Evolutionary conservation across 2,797 vertebrate species (phyloP).

Genomic region (Salmo trutta): DNA sequence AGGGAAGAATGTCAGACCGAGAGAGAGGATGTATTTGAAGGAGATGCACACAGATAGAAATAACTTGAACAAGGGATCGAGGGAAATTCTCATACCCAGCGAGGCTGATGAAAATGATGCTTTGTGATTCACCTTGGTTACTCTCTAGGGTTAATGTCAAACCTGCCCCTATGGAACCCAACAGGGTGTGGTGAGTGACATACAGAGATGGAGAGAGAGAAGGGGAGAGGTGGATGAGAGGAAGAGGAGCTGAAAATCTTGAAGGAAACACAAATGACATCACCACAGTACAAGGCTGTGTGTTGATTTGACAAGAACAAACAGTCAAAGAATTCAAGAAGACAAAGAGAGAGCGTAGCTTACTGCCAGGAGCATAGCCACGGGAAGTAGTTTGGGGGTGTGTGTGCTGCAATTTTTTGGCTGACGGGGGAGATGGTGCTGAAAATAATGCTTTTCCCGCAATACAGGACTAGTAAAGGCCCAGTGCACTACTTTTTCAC

Average conservation of each 20-base stretch:
- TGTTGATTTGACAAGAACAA: no score
- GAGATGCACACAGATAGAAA: no score
- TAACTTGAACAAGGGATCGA: not conserved
- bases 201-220: not conserved
- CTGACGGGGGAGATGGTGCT: no score
- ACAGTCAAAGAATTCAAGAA: not conserved
- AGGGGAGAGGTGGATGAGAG: slow-evolving; percentile 18
- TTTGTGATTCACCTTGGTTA: not conserved
- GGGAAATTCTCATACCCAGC: not conserved
- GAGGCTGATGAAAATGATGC: not conserved
- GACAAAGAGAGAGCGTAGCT: not conserved
- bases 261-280: not conserved
- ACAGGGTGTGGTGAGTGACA: not conserved
- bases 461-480: no score
- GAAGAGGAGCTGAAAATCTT: not conserved
- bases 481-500: no score
- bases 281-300: not conserved
- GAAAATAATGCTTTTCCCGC: no score
- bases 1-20: not conserved
- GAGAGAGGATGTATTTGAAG: not conserved
- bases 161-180: not conserved
- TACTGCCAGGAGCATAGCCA: not conserved
- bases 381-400: not conserved
- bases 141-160: not conserved
- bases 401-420: no score